phyloP scores from a whole-genome alignment of 2,888 invertebrate species.

The Cremastinae sp. region DNA sequence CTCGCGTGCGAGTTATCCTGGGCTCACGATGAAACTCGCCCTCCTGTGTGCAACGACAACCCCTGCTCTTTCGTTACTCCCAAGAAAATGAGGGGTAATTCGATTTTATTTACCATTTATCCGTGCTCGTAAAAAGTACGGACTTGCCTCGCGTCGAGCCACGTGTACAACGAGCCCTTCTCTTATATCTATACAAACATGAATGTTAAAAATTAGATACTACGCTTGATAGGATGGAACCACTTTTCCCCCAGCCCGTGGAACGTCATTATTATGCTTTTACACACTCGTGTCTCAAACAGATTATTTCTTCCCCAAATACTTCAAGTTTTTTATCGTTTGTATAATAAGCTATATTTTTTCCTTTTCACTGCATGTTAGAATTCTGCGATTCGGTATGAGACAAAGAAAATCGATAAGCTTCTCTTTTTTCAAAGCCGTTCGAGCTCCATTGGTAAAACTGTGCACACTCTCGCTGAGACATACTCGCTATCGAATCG shows the following conservation, averaged over 20 bases:
- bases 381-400: neutral
- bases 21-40: slow-evolving; percentile 25
- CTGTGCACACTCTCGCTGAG: no score
- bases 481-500: slow-evolving; percentile 58
- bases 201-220: slow-evolving; percentile 2
- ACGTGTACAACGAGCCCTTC: slow-evolving; percentile 19
- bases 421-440: slow-evolving; percentile 39
- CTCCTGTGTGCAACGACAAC: slow-evolving; percentile 8
- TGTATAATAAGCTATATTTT: neutral
- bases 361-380: slow-evolving; percentile 7
- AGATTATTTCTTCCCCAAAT: slow-evolving; percentile 1
- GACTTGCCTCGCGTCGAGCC: slow-evolving; percentile 36
- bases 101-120: slow-evolving; percentile 58
- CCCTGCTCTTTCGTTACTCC: neutral
- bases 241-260: slow-evolving; percentile 13
- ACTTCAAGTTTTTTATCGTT: slow-evolving; percentile 19
- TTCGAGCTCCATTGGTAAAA: slow-evolving; percentile 4
- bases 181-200: neutral
- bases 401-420: slow-evolving; percentile 26
- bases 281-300: slow-evolving; percentile 6
- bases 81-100: slow-evolving; percentile 48
- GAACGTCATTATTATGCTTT: slow-evolving; percentile 23
- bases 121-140: slow-evolving; percentile 34
- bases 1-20: slow-evolving; percentile 53
- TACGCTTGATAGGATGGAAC: slow-evolving; percentile 11